Base-by-base conservation (phyloP, 2,797 vertebrate species). In the Morus bassanus region DNA sequence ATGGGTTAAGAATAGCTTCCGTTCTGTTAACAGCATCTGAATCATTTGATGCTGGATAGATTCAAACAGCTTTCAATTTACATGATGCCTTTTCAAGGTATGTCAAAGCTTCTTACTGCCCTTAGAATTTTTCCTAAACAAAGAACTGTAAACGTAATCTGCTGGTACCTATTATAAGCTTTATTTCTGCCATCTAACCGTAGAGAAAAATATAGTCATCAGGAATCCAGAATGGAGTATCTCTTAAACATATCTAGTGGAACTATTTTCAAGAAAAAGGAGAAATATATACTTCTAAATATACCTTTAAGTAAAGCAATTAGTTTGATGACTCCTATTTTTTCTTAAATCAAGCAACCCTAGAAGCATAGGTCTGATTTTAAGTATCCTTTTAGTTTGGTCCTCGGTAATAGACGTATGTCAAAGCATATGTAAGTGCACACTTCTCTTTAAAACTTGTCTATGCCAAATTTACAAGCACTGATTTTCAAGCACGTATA, bases 361-460 rank as follows among this genome's bases (percentile, higher is more conserved):
- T 64, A 28, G 39, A 80, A 67, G 21, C 3, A 0, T 25, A 57
- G n/a, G 54, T 93, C 35, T 88, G 33, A 61, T 92, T 89, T 79
- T 61, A 80, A 65, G 16, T n/a, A 61, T 57, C 7, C 13, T 69
- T 86, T 88, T 72, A 78, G 12, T 15, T 75, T 78, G 25, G 53
- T 81, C 35, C 11, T 78, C 22, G 10, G 43, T 68, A 70, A 91
- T 4, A 73, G 13, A 31, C 5, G 2, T 95, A 96, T 88, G 80
- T 96, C 87, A 92, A 91, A 97, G 61, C 81, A 88, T 87, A 80
- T 67, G 76, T 84, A 81, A 78, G 67, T 94, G 70, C 60, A 90
- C 68, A 59, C 39, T 6, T 94, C 22, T 93, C 85, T 96, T 97
- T 94, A 93, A 96, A 97, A 94, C 72, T 83, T 85, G 35, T 89